These are phyloP conservation scores for Phalacrocorax aristotelis DNA, from an alignment of 2,113 vertebrate species.

Conservation along the genomic window DNA sequence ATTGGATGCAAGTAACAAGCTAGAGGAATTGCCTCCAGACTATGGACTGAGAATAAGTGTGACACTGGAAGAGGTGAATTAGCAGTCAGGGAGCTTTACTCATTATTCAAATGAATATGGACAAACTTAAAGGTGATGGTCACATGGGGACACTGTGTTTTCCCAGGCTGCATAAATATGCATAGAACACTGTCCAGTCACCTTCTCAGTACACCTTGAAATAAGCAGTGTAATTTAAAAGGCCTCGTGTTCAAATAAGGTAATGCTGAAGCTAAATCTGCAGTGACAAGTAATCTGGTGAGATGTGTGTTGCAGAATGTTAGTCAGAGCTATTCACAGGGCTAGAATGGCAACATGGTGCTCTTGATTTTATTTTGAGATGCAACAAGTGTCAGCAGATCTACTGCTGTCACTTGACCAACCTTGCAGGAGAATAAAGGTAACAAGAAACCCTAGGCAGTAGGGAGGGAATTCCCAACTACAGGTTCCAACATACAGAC, in stretches of 20 bases:
- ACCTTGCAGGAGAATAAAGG: neutral
- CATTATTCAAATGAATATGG: slow-evolving; percentile 23
- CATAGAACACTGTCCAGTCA: neutral
- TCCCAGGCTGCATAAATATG: slow-evolving; percentile 11
- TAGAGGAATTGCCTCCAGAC: neutral
- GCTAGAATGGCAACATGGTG: neutral
- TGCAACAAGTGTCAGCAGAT: neutral
- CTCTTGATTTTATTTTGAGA: neutral
- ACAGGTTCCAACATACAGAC: neutral
- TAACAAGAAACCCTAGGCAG: neutral
- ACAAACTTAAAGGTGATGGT: neutral
- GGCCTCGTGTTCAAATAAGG: neutral
- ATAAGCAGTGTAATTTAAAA: neutral
- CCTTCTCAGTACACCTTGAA: neutral
- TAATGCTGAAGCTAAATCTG: slow-evolving; percentile 17
- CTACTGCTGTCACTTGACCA: neutral
- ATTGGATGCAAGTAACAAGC: neutral
- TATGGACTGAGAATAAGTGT: neutral
- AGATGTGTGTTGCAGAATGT: neutral
- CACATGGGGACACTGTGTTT: neutral
- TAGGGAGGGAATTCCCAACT: neutral
- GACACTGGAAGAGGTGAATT: neutral
- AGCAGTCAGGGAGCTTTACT: neutral
- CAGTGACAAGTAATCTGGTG: neutral
- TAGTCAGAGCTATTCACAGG: slow-evolving; percentile 2